Evolutionary conservation across 1,140 invertebrate genomes (phyloP), one percentile per base, ranked within the genome.

Genomic region (Zaprionus davidi): DNA sequence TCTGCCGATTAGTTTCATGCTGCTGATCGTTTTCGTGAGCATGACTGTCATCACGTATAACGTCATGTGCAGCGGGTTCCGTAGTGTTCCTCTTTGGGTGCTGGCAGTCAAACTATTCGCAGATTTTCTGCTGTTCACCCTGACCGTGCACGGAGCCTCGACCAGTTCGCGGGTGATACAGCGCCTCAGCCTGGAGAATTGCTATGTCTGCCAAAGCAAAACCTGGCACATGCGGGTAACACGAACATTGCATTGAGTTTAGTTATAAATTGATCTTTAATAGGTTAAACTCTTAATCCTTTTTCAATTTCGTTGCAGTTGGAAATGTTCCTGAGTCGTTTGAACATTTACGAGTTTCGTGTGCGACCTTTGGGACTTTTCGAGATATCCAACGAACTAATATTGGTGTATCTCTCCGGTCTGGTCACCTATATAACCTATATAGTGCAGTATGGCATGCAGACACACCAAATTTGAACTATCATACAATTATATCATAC

Each of bases 341-440:
- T 90, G 1, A 85, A 75, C 15, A 60, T 79, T 1, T 75, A 67
- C 2, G 85, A 90, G 41, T 85, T 88, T 55, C 85, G 82, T 1
- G 85, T 88, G 0, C 55, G 65, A 13, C 85, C 81, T 0, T 60
- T 88, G 75, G 85, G 85, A 2, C 38, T 88, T 1, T 88, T 88
- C 28, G 85, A 90, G n/a, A 74, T 88, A 22, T 85, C 78, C 7
- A 90, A 88, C 34, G 85, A 90, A 24, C 53, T 88, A 2, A 88
- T 90, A n/a, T 57, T 88, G 44, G 26, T 85, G 1, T 81, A 81
- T 58, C 41, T 88, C 13, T 88, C 84, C 9, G 71, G 78, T 5
- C 64, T 90, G 63, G 71, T 90, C 7, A 90, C 85, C 5, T 88
- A 85, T 57, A 65, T 88, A 3, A 88, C 85, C 5, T 88, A 79